These are phyloP conservation scores for Sarcophaga rosellei DNA, from an alignment of 2,888 invertebrate genomes.

Conservation along the genomic window DNA sequence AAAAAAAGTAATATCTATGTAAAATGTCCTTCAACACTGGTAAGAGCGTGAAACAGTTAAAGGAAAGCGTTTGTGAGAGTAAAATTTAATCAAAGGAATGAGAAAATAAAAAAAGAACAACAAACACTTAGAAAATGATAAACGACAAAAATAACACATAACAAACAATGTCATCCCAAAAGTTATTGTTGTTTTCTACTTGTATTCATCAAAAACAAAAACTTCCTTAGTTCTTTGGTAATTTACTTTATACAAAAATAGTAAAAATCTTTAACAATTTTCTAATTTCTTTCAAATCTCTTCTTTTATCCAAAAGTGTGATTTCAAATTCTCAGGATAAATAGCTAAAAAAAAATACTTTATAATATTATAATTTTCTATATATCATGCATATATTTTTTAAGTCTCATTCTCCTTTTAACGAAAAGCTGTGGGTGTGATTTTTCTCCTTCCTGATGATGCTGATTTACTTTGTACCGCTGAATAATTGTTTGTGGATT, in stretches of 20 bases:
- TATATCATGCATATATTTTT: slow-evolving; percentile 26
- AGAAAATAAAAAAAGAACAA: slow-evolving; percentile 28
- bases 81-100: slow-evolving; percentile 28
- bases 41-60: slow-evolving; percentile 41
- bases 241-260: slow-evolving; percentile 61
- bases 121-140: slow-evolving; percentile 4
- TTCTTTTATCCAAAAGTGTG: slow-evolving; percentile 44
- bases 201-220: slow-evolving; percentile 52
- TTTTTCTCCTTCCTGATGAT: slow-evolving; percentile 49
- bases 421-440: slow-evolving; percentile 56
- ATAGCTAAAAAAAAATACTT: slow-evolving; percentile 10
- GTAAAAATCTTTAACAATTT: slow-evolving; percentile 55
- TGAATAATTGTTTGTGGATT: slow-evolving; percentile 61
- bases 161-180: slow-evolving; percentile 55
- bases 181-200: slow-evolving; percentile 55
- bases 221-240: slow-evolving; percentile 65
- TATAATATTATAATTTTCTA: slow-evolving; percentile 34
- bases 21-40: slow-evolving; percentile 44
- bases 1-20: slow-evolving; percentile 19
- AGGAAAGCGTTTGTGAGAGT: slow-evolving; percentile 26
- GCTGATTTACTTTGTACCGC: slow-evolving; percentile 71
- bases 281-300: slow-evolving; percentile 55
- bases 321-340: slow-evolving; percentile 37
- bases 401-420: slow-evolving; percentile 50
- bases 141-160: slow-evolving; percentile 41